Base-by-base conservation (phyloP, 2,113 vertebrate genomes). In the Pao palembangensis region DNA sequence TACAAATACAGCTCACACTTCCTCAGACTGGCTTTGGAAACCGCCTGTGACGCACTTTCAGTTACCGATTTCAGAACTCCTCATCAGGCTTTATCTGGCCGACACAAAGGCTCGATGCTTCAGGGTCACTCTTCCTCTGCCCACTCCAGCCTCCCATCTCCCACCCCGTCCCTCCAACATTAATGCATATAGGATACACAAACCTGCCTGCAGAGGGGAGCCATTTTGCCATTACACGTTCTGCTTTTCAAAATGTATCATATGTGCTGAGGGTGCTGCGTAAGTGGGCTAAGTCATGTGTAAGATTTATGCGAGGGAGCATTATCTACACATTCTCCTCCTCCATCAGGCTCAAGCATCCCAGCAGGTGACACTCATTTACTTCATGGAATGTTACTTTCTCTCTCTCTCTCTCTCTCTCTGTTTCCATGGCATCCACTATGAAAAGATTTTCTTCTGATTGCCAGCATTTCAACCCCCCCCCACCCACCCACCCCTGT, bases 351-450 rank as follows among this genome's bases (percentile, higher is more conserved):
- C 79, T 81, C 75, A 81, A 85, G 67, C 81, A 84, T 79, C 87
- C 81, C 85, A 82, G 82, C 68, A 59, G 85, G 87, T 82, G 72
- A 67, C 76, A 69, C 85, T 91, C 82, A 84, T 91, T 89, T 87
- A 88, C 80, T 89, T 89, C 84, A 82, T 87, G 75, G 80, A 87
- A 85, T 89, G 87, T 88, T 87, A 88, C 85, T 85, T 87, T 88
- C 76, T 73, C 81, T 85, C 78, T 78, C 67, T 82, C 76, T 79
- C 59, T 54, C 69, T 43, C 67, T 82, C 76, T 79, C 59, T 54
- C 69, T 43, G 89, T 91, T 90, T 73, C 89, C 88, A 91, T 91
- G 88, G 88, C 83, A 91, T 86, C 89, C 52, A 76, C 84, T 91
- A 88, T 89, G 88, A 90, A 90, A 90, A 88, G 83, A 89, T 81